Base-by-base conservation (phyloP, 2,888 invertebrate species). In the Melolontha melolontha region DNA sequence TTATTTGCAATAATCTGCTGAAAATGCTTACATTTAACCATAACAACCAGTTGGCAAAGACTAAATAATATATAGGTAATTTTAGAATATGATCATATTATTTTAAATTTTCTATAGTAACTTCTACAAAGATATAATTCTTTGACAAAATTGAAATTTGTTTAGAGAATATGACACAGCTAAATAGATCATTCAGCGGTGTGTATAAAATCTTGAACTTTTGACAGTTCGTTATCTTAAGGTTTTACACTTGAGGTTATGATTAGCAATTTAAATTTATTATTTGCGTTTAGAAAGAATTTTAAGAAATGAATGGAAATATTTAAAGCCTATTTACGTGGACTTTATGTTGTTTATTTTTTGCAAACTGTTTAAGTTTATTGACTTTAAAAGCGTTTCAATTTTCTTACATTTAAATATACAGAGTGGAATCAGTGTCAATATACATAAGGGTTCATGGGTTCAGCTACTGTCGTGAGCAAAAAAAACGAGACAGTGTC, bases 221-320 rank as follows among this genome's bases (percentile, higher is more conserved):
- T 47, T 62, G 47, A 62, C 59, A 62, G 59, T 29, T 11, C 6
- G 10, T 62, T 62, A 62, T 62, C 59, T 34, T 39, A 5, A 2
- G 11, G 34, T 34, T 34, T 34, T 6, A 6, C 1, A 8, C 39
- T 22, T 34, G 39, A 17, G 16, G 34, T 16, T 29, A 39, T 14
- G 59, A 62, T 62, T 47, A 62, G 59, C 49, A 62, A 62, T 62
- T 62, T 62, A 62, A 49, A 34, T 34, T 34, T 34, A 5, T 1
- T 34, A 6, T 10, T 34, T 34, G 6, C 6, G 6, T 34, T 34
- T 34, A 34, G 34, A 34, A 5, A 34, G 6, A 34, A 34, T 8
- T 34, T 6, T 1, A 34, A 50, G 5, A 50, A 22, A 50, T 50
- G 7, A 10, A 16, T 22, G 11, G 2, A 17, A 50, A 5, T 50